A percentile compares a stretch with the other conserved stretches of the same genome.
Conservation (phyloP, 2,888 invertebrate species). For the Epinotia ramella region DNA sequence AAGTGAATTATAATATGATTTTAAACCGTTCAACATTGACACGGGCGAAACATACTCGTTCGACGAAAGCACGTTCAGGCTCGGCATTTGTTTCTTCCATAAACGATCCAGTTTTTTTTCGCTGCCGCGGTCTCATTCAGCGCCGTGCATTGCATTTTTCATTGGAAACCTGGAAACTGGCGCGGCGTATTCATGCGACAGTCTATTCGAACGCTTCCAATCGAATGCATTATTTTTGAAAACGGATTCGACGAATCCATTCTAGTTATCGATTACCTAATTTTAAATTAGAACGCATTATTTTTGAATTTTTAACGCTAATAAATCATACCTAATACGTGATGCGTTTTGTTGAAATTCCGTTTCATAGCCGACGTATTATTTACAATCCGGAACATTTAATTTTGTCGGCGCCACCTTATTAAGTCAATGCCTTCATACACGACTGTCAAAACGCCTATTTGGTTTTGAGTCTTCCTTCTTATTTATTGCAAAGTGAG, state of each 20-base stretch:
- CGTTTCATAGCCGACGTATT: no score
- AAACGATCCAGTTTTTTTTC: constrained; percentile 68
- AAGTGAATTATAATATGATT: neutral
- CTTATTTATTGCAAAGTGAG: constrained; percentile 14
- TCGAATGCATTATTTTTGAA: constrained; percentile 1
- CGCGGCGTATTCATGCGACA: constrained; percentile 59
- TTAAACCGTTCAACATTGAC: neutral
- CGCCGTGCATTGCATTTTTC: constrained; percentile 75
- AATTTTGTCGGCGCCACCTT: no score
- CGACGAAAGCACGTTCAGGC: constrained; percentile 58
- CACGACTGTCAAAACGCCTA: neutral
- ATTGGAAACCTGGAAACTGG: constrained; percentile 67
- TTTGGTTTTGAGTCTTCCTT: neutral
- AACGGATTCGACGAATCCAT: neutral
- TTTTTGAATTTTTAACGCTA: no score
- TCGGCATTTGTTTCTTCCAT: constrained; percentile 66
- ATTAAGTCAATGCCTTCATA: neutral
- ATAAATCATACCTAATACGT: no score
- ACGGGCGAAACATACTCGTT: constrained; percentile 45
- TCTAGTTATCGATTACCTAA: no score
- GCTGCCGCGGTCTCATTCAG: constrained; percentile 69
- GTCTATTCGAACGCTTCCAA: constrained; percentile 34
- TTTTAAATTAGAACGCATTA: no score
- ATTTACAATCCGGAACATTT: no score
- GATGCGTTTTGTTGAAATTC: no score